These are phyloP conservation scores for Polia nebulosa DNA, from an alignment of 2,888 invertebrate species.

Conservation along the genomic window DNA sequence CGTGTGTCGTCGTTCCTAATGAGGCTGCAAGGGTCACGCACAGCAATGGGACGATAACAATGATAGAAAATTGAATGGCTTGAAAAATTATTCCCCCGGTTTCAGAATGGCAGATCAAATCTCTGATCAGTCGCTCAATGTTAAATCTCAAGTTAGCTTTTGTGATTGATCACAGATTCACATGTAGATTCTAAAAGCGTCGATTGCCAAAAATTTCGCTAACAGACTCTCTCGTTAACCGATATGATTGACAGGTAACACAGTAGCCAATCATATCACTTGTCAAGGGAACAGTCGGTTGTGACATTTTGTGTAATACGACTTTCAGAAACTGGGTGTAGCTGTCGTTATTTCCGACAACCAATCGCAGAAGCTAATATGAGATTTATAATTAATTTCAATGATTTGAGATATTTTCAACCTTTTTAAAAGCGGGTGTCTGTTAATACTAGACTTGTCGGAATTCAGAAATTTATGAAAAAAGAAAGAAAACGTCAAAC, in stretches of 20 bases:
- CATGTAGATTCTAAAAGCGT: too few relatives aligned
- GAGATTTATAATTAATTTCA: not conserved
- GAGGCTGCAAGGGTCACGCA: slow-evolving; percentile 79
- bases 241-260: too few relatives aligned
- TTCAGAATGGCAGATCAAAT: not conserved
- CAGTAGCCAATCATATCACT: too few relatives aligned
- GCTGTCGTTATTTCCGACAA: not conserved
- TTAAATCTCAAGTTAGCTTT: not conserved
- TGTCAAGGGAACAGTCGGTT: too few relatives aligned
- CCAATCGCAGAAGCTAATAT: not conserved
- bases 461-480: slow-evolving; percentile 5
- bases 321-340: not conserved
- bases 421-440: slow-evolving; percentile 15
- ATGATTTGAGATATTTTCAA: not conserved
- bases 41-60: slow-evolving; percentile 66
- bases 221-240: too few relatives aligned
- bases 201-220: too few relatives aligned
- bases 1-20: slow-evolving; percentile 90
- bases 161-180: not conserved
- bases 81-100: slow-evolving; percentile 14
- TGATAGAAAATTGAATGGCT: slow-evolving; percentile 3
- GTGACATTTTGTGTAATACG: too few relatives aligned
- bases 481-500: not conserved
- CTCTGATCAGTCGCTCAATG: not conserved
- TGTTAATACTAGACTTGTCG: not conserved